These are phyloP conservation scores for Denticeps clupeoides DNA, from an alignment of 2,797 vertebrate genomes.

Conservation along the genomic window DNA sequence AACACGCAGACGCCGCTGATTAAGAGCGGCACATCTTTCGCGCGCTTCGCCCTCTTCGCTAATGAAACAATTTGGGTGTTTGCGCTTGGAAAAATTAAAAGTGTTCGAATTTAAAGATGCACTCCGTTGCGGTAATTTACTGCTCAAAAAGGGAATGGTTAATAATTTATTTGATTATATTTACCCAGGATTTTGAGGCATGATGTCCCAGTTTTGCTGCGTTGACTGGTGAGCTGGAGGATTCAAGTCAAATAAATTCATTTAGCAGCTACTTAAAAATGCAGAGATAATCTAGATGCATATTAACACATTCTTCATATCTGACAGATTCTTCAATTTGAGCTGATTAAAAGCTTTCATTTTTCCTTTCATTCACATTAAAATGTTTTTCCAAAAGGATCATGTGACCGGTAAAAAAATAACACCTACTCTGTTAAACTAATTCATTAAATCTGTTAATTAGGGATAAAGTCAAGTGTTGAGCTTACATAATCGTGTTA, in stretches of 20 bases:
- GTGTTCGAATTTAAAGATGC: constrained; percentile 1
- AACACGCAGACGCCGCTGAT: too few relatives aligned
- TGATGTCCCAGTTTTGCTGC: constrained; percentile 21
- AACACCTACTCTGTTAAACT: too few relatives aligned
- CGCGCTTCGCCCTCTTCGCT: too few relatives aligned
- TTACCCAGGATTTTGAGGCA: constrained; percentile 18
- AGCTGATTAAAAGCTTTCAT: neutral
- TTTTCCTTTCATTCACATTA: too few relatives aligned
- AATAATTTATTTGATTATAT: constrained; percentile 33
- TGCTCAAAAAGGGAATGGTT: constrained; percentile 12
- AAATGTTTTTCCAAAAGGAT: too few relatives aligned
- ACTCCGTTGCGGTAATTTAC: constrained; percentile 1
- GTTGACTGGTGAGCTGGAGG: neutral
- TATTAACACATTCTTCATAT: constrained; percentile 19
- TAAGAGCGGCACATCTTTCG: too few relatives aligned
- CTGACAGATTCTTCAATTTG: constrained; percentile 1
- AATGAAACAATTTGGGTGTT: too few relatives aligned
- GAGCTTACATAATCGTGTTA: too few relatives aligned
- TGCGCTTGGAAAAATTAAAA: too few relatives aligned
- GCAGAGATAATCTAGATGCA: constrained; percentile 24
- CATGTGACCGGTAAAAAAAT: too few relatives aligned
- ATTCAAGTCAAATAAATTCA: constrained; percentile 12
- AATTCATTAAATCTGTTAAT: too few relatives aligned
- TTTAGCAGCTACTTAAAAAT: constrained; percentile 21
- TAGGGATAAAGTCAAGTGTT: too few relatives aligned